A percentile compares a stretch with the other conserved stretches of the same genome.
These are phyloP conservation scores for Vimba vimba DNA, from an alignment of 2,113 vertebrate genomes.

Conservation along the genomic window DNA sequence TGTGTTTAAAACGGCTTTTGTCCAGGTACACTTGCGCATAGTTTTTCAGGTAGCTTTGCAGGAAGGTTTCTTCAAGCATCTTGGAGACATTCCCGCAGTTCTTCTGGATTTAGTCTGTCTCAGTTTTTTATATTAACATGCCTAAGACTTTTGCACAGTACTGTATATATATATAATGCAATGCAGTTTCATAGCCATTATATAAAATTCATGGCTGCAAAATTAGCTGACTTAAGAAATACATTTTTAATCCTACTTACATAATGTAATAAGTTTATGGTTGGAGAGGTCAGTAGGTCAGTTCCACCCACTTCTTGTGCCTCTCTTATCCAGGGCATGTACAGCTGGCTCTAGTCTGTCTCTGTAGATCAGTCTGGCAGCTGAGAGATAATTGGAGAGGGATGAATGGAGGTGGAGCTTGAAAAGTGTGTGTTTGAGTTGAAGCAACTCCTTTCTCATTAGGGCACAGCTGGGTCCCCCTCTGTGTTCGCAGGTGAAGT, in stretches of 20 bases:
- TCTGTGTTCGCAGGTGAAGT: slow-evolving; percentile 40
- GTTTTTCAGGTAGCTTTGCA: too few relatives aligned
- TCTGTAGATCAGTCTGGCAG: slow-evolving; percentile 30
- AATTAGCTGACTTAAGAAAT: too few relatives aligned
- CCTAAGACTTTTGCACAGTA: too few relatives aligned
- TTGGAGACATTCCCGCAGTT: too few relatives aligned
- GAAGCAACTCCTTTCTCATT: slow-evolving; percentile 47
- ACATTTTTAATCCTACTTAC: background rate
- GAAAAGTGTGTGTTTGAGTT: slow-evolving; percentile 19
- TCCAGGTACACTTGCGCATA: too few relatives aligned
- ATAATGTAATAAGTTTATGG: background rate
- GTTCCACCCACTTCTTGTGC: background rate
- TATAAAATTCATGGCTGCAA: too few relatives aligned
- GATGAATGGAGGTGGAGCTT: slow-evolving; percentile 27
- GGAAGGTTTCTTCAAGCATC: too few relatives aligned
- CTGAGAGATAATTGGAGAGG: slow-evolving; percentile 34
- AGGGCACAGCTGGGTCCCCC: slow-evolving; percentile 48
- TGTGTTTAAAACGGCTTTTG: too few relatives aligned
- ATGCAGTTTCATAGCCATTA: too few relatives aligned
- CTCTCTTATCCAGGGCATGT: background rate
- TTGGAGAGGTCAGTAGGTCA: background rate
- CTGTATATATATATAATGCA: too few relatives aligned
- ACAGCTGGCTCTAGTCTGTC: background rate
- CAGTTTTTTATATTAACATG: too few relatives aligned
- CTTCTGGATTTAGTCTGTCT: too few relatives aligned